Evolutionary conservation across 1,140 invertebrate genomes (phyloP).

Genomic region (Cecropterus lyciades): DNA sequence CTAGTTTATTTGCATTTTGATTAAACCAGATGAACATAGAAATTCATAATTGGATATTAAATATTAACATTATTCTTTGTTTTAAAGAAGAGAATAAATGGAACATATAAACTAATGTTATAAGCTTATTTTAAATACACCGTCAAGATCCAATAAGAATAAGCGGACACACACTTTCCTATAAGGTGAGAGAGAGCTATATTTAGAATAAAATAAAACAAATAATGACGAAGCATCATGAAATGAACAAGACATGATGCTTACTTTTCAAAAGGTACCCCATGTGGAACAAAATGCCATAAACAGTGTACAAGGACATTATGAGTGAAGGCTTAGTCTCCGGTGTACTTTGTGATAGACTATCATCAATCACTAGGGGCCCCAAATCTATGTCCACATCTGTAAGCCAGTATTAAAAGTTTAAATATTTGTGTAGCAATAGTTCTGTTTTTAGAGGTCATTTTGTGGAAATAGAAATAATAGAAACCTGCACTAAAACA

Average conservation of each 20-base stretch:
- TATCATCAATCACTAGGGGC: slow-evolving; percentile 71
- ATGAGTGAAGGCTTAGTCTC: slow-evolving; percentile 74
- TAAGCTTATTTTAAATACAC: background rate
- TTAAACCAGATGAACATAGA: too few species aligned
- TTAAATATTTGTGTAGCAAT: background rate
- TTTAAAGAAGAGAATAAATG: background rate
- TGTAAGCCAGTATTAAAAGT: slow-evolving; percentile 63
- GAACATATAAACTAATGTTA: background rate
- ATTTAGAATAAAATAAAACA: slow-evolving; percentile 8
- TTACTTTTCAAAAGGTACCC: slow-evolving; percentile 80
- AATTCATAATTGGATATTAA: too few species aligned
- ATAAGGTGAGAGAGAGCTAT: slow-evolving; percentile 6
- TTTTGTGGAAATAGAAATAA: too few species aligned
- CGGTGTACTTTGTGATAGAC: slow-evolving; percentile 58
- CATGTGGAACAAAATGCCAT: slow-evolving; percentile 82
- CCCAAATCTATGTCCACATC: slow-evolving; percentile 80
- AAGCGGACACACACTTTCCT: slow-evolving; percentile 28
- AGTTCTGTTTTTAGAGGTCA: background rate
- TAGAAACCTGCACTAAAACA: too few species aligned
- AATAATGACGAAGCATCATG: slow-evolving; percentile 54
- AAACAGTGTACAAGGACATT: slow-evolving; percentile 78
- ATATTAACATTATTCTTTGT: too few species aligned
- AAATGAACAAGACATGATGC: slow-evolving; percentile 64
- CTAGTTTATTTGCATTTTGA: too few species aligned
- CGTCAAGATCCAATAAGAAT: background rate